Conservation (phyloP, 2,113 vertebrate genomes). For the Podiceps cristatus region DNA sequence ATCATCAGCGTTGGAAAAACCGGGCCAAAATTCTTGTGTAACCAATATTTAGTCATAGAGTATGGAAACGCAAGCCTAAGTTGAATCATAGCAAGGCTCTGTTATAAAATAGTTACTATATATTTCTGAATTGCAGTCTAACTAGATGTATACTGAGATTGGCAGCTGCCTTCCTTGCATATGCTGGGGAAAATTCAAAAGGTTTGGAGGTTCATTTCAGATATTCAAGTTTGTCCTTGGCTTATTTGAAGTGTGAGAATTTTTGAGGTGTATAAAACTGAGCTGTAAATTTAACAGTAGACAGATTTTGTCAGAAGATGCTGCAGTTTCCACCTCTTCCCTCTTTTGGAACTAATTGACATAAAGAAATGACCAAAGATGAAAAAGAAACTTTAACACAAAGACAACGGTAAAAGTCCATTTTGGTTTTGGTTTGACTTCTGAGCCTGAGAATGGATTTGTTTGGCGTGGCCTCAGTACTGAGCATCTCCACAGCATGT, state of each 20-base stretch:
- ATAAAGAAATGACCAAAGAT: neutral
- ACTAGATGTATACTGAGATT: neutral
- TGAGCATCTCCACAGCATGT: neutral
- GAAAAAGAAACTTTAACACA: neutral
- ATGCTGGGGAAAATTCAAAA: slow-evolving; percentile 3
- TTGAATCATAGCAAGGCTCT: neutral
- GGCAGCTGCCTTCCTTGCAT: slow-evolving; percentile 46
- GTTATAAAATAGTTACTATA: slow-evolving; percentile 30
- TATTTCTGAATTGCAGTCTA: neutral
- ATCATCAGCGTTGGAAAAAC: neutral
- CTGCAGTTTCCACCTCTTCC: neutral
- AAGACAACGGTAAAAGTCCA: accelerated
- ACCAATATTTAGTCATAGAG: neutral
- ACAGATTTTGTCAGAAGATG: neutral
- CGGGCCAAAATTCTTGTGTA: neutral
- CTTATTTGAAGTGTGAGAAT: neutral
- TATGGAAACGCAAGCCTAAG: neutral
- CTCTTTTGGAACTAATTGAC: neutral
- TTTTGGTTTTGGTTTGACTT: neutral
- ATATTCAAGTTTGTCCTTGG: neutral
- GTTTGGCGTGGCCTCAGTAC: neutral
- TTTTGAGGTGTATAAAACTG: neutral
- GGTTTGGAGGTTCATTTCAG: slow-evolving; percentile 15
- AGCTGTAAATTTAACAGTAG: neutral
- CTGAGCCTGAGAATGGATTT: neutral